Evolutionary conservation across 2,113 vertebrate genomes (phyloP).

Genomic region (Bubo bubo): DNA sequence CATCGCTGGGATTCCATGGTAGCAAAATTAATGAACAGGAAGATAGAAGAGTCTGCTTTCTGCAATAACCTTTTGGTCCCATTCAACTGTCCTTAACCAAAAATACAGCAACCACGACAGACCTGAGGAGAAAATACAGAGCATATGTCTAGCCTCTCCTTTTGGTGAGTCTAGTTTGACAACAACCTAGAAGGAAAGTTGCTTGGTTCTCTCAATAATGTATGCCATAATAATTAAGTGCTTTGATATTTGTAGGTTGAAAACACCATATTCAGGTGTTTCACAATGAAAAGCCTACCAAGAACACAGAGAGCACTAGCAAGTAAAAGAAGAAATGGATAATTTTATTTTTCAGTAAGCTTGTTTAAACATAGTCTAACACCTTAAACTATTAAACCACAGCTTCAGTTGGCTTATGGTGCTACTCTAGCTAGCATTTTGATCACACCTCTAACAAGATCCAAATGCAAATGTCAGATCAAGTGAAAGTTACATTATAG

Average conservation of each 20-base stretch:
- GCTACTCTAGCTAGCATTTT: not conserved
- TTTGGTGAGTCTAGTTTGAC: not conserved
- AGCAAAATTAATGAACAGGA: not conserved
- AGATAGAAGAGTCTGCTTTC: not conserved
- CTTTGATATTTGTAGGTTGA: not conserved
- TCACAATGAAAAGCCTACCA: not conserved
- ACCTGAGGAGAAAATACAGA: not conserved
- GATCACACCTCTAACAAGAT: not conserved
- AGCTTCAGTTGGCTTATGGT: not conserved
- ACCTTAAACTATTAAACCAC: constrained; percentile 5
- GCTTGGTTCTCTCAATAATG: not conserved
- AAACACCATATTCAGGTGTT: not conserved
- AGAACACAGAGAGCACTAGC: not conserved
- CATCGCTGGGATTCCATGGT: not conserved
- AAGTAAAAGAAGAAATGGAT: not conserved
- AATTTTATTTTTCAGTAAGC: not conserved
- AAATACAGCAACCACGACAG: not conserved
- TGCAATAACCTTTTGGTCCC: not conserved
- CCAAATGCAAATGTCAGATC: constrained; percentile 1
- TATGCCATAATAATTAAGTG: not conserved
- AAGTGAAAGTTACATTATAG: not conserved
- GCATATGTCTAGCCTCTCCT: not conserved
- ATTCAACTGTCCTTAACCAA: not conserved
- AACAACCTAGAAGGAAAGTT: not conserved
- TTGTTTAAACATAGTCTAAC: not conserved